These are phyloP conservation scores for Kuschelorhynchus macadamiae DNA, from an alignment of 2,888 invertebrate species.

Conservation along the genomic window DNA sequence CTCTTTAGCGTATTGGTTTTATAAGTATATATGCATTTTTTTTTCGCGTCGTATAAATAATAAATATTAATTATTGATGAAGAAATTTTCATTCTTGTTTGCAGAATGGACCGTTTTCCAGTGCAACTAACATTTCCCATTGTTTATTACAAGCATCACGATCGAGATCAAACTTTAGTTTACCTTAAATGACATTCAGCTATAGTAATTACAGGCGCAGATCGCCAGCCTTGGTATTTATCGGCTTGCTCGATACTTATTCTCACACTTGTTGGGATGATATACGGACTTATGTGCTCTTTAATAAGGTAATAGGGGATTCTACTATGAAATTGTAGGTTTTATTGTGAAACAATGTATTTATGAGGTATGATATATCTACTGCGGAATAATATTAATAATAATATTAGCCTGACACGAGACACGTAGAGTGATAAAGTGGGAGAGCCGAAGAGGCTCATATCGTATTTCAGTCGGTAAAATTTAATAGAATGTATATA, in stretches of 20 bases:
- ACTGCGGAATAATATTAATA: too few relatives aligned
- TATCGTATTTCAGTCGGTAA: too few relatives aligned
- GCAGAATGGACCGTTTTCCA: constrained; percentile 13
- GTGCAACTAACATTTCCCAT: constrained; percentile 38
- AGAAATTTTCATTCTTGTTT: too few relatives aligned
- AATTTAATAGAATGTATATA: too few relatives aligned
- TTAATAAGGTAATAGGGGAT: constrained; percentile 9
- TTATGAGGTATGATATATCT: too few relatives aligned
- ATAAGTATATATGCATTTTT: too few relatives aligned
- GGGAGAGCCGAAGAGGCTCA: too few relatives aligned
- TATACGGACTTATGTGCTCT: constrained; percentile 38
- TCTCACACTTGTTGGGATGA: constrained; percentile 44
- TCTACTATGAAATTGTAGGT: background rate
- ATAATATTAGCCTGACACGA: too few relatives aligned
- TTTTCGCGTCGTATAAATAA: too few relatives aligned
- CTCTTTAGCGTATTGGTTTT: too few relatives aligned
- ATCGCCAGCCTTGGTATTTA: constrained; percentile 49
- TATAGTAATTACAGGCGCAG: constrained; percentile 47
- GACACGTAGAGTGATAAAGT: too few relatives aligned
- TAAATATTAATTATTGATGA: too few relatives aligned
- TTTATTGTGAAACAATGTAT: background rate
- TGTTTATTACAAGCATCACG: constrained; percentile 48
- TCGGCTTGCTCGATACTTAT: constrained; percentile 22
- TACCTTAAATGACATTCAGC: constrained; percentile 53
- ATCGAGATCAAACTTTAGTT: constrained; percentile 50